A percentile compares a stretch with the other conserved stretches of the same genome.
These are phyloP conservation scores for Lipophrys pholis DNA, from an alignment of 2,113 vertebrate genomes.

Conservation along the genomic window DNA sequence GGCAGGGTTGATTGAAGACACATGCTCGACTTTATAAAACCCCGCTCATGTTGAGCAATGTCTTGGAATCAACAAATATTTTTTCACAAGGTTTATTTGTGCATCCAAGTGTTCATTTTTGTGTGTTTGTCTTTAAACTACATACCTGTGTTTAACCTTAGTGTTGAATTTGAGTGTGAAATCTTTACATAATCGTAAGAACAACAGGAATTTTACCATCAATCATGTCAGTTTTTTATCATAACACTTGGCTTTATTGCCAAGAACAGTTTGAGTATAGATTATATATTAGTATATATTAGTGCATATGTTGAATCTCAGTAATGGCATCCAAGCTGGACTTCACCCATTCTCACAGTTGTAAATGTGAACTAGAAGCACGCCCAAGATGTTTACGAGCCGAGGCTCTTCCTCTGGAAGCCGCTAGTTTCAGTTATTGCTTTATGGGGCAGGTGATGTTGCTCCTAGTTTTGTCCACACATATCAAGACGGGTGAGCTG, in stretches of 20 bases:
- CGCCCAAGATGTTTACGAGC: slow-evolving; percentile 51
- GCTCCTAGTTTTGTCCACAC: not conserved
- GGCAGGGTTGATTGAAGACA: slow-evolving; percentile 77
- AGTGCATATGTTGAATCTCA: slow-evolving; percentile 19
- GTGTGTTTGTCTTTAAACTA: slow-evolving; percentile 7
- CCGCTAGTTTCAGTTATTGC: slow-evolving; percentile 38
- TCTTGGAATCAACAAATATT: slow-evolving; percentile 53
- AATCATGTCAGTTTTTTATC: not conserved
- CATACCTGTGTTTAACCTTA: not conserved
- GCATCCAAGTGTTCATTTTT: slow-evolving; percentile 28
- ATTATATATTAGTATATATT: slow-evolving; percentile 6
- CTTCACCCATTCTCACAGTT: slow-evolving; percentile 11
- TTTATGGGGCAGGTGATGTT: slow-evolving; percentile 56
- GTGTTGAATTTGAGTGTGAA: not conserved
- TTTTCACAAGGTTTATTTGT: slow-evolving; percentile 34
- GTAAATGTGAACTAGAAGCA: slow-evolving; percentile 40
- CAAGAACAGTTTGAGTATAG: not conserved
- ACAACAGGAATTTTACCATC: not conserved
- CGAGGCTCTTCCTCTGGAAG: slow-evolving; percentile 46
- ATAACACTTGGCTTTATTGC: not conserved
- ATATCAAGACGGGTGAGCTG: not conserved
- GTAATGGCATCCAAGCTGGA: slow-evolving; percentile 42
- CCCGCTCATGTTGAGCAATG: slow-evolving; percentile 75
- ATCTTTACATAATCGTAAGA: slow-evolving; percentile 2
- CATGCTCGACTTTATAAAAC: slow-evolving; percentile 73